Evolutionary conservation across 2,888 invertebrate species (phyloP).

Genomic region (Ephialtes manifestator): DNA sequence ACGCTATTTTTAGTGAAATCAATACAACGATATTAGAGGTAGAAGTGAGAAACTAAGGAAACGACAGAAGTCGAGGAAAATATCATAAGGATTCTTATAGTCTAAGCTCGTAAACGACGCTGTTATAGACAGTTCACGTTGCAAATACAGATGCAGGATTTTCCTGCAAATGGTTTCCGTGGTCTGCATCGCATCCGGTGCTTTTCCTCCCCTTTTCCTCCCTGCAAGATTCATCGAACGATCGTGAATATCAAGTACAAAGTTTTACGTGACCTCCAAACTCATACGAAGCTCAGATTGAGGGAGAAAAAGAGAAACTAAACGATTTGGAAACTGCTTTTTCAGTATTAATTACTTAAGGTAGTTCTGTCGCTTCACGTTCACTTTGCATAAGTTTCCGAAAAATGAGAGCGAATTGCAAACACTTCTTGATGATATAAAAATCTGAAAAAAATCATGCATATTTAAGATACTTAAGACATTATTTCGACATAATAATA

Average conservation of each 20-base stretch:
- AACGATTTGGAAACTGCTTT: slow-evolving; percentile 46
- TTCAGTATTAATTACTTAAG: slow-evolving; percentile 44
- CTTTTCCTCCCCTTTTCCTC: not conserved
- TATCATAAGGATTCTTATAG: slow-evolving; percentile 1
- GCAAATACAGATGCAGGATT: not conserved
- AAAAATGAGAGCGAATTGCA: too few relatives aligned
- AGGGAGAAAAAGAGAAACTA: not conserved
- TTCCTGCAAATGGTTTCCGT: slow-evolving; percentile 45
- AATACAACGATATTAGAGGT: not conserved
- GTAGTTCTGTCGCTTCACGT: too few relatives aligned
- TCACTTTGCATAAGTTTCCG: too few relatives aligned
- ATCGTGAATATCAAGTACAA: slow-evolving; percentile 58
- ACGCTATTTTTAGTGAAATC: slow-evolving; percentile 34
- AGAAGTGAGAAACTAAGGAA: not conserved
- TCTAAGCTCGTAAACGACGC: slow-evolving; percentile 11
- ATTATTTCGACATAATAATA: too few relatives aligned
- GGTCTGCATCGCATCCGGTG: slow-evolving; percentile 53
- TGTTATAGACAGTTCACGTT: slow-evolving; percentile 18
- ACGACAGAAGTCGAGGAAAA: not conserved
- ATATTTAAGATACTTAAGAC: too few relatives aligned
- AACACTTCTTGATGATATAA: too few relatives aligned
- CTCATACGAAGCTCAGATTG: not conserved
- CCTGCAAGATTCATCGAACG: not conserved
- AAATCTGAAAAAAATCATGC: too few relatives aligned
- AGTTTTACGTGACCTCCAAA: slow-evolving; percentile 26